These are phyloP conservation scores for Pachyramphus minor DNA, from an alignment of 2,113 vertebrate species.

Conservation along the genomic window DNA sequence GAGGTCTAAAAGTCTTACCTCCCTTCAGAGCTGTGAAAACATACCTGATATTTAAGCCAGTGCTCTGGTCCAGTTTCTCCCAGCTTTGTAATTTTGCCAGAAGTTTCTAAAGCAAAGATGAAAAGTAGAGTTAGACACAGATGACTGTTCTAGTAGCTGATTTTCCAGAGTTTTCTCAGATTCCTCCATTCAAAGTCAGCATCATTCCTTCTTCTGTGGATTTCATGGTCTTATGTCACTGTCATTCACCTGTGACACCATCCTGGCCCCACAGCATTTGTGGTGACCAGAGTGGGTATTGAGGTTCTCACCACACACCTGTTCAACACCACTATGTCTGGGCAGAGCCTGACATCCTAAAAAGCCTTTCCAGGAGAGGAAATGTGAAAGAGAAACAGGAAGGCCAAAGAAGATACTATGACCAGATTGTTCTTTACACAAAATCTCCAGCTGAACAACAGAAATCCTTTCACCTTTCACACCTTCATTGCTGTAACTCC, in stretches of 20 bases:
- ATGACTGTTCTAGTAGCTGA: neutral
- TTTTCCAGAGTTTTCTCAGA: neutral
- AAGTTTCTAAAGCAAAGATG: conserved; percentile 75
- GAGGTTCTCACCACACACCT: neutral
- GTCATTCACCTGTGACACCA: neutral
- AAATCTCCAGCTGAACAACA: neutral
- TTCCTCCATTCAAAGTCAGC: neutral
- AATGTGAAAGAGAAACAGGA: neutral
- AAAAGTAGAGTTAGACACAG: neutral
- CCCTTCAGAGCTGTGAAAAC: neutral
- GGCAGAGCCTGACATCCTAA: neutral
- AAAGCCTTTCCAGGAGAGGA: neutral
- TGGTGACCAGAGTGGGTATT: neutral
- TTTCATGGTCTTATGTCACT: neutral
- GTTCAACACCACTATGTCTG: fast-evolving
- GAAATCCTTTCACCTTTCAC: neutral
- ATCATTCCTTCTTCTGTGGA: neutral
- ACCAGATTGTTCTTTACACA: neutral
- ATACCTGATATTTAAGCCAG: conserved; percentile 89
- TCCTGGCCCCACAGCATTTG: neutral
- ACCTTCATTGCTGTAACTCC: neutral
- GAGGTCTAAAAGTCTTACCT: neutral
- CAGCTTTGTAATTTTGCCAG: conserved; percentile 82
- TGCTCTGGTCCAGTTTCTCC: conserved; percentile 86
- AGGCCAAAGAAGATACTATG: neutral